A percentile compares a stretch with the other conserved stretches of the same genome.
Conservation (phyloP, 1,140 invertebrate species). For the Cardiocondyla obscurior region DNA sequence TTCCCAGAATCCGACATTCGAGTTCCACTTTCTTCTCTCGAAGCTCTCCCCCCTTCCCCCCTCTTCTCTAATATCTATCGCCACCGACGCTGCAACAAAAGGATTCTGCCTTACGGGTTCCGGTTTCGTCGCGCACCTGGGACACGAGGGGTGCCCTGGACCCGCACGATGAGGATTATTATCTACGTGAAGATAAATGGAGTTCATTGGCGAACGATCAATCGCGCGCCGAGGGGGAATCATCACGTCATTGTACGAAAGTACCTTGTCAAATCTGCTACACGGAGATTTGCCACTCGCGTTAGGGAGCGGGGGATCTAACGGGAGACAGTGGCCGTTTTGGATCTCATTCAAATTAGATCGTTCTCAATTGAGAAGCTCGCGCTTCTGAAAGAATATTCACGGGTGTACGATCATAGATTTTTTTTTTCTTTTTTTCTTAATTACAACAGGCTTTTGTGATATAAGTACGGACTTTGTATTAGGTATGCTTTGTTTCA, state of each 20-base stretch:
- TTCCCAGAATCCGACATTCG: not conserved
- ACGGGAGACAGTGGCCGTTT: not conserved
- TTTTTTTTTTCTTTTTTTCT: too few relatives aligned
- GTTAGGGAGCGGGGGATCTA: not conserved
- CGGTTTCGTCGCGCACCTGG: conserved; percentile 56
- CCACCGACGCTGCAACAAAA: conserved; percentile 23
- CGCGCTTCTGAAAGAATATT: not conserved
- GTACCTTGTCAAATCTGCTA: conserved; percentile 80
- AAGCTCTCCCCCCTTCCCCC: too few relatives aligned
- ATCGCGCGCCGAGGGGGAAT: conserved; percentile 72
- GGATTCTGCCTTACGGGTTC: conserved; percentile 9
- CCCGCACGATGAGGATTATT: conserved; percentile 63
- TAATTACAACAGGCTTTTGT: not conserved
- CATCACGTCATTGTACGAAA: conserved; percentile 71
- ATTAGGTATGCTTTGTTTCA: too few relatives aligned
- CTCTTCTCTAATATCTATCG: not conserved
- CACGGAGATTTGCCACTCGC: conserved; percentile 77
- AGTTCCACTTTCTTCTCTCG: not conserved
- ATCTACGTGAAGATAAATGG: conserved; percentile 75
- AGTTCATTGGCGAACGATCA: conserved; percentile 79
- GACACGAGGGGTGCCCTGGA: not conserved
- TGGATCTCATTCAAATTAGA: not conserved
- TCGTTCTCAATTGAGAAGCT: not conserved
- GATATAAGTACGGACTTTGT: too few relatives aligned
- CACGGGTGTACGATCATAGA: not conserved